Evolutionary conservation across 2,888 invertebrate genomes (phyloP), one percentile per base, ranked within the genome.

Genomic region (Clanis bilineata): DNA sequence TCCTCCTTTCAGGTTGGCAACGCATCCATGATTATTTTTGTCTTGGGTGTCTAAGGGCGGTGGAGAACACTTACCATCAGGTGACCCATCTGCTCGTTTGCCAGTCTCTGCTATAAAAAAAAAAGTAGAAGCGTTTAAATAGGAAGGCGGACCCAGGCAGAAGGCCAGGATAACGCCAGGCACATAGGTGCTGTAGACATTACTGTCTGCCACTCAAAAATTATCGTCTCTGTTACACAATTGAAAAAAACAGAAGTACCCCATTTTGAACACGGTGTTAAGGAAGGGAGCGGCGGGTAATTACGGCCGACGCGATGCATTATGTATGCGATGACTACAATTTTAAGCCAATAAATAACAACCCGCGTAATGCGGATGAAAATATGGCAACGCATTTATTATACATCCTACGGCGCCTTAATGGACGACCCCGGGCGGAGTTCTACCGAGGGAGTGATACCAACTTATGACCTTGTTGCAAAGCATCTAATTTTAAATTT

Each of bases 281-380:
- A 69, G 70, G 65, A 67, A 68, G 51, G 64, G 68, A 66, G 69
- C 66, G 69, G 70, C 73, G 72, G 77, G 84, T 88, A 90, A 89
- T 90, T 88, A 89, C 84, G 74, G 65, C 71, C 62, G 62, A 64
- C 72, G 73, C 77, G 85, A 85, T 89, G 83, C 90, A 90, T 90
- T 83, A 90, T 90, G 85, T 85, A 90, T 85, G 83, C 80, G 85
- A 84, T 80, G 89, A 85, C 85, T 89, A 88, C 86, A 90, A 90
- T 90, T 91, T 90, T 91, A 87, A 90, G 88, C 88, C 85, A 89
- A 91, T 91, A 90, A 90, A 89, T 88, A 87, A 86, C 82, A 76
- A 80, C 78, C 80, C 70, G 72, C 72, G 81, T 82, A 82, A 83
- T 84, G 81, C 82, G 83, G 76, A 83, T 82, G 82, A 83, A 89